Percentiles rank a stretch among this genome's conserved stretches.
Conservation (phyloP, 1,140 invertebrate genomes). For the Sminthurinus signatus region DNA sequence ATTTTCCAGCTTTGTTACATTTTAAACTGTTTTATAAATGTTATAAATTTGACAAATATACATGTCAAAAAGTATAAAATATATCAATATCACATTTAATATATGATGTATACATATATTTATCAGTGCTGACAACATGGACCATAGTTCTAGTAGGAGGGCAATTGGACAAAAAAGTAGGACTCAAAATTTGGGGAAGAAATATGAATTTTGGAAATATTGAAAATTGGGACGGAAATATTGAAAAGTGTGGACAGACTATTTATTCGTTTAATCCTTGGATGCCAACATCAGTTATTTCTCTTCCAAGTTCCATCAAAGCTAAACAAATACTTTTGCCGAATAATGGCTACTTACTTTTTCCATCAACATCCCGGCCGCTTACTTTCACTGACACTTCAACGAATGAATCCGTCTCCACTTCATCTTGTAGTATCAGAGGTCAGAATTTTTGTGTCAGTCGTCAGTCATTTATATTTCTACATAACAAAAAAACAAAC, state of each 20-base stretch:
- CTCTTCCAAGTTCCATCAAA: constrained; percentile 19
- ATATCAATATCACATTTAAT: no score
- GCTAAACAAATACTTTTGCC: constrained; percentile 41
- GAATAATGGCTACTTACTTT: constrained; percentile 38
- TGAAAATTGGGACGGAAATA: constrained; percentile 35
- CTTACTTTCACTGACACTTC: neutral
- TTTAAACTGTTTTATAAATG: no score
- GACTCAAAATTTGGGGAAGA: constrained; percentile 26
- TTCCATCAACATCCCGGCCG: constrained; percentile 17
- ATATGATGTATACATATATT: no score
- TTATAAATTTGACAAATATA: no score
- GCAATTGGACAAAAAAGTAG: no score
- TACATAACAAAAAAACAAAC: neutral
- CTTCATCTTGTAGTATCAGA: neutral
- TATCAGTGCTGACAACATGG: no score
- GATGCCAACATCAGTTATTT: constrained; percentile 32
- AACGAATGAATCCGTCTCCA: neutral
- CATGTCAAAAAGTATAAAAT: no score
- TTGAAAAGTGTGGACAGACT: constrained; percentile 32
- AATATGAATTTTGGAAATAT: constrained; percentile 38
- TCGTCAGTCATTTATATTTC: neutral
- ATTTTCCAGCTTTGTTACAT: no score
- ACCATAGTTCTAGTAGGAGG: no score
- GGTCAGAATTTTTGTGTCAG: neutral
- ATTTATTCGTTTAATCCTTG: constrained; percentile 36